Conservation (phyloP, 2,888 invertebrate species). For the Cryptus viduatorius region DNA sequence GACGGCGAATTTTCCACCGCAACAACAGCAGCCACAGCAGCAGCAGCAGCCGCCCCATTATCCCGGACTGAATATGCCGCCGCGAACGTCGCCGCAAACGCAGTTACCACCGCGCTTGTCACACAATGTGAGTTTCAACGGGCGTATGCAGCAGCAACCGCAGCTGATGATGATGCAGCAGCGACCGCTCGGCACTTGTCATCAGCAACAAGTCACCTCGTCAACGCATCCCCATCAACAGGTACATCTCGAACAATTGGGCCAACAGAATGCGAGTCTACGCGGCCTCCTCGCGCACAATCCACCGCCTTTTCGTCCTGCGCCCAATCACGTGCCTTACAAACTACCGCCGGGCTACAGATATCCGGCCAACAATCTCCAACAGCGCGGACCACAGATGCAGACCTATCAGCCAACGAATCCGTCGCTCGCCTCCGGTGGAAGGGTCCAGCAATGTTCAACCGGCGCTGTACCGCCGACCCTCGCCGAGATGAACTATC, state of each 20-base stretch:
- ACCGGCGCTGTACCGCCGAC: conserved; percentile 40
- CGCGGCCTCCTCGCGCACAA: conserved; percentile 80
- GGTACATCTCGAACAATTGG: conserved; percentile 79
- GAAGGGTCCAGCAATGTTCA: conserved; percentile 77
- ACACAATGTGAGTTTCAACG: conserved; percentile 81
- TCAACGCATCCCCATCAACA: conserved; percentile 88
- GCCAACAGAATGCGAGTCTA: conserved; percentile 81
- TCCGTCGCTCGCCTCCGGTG: conserved; percentile 75
- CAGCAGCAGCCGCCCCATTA: conserved; percentile 84
- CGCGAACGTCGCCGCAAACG: conserved; percentile 81
- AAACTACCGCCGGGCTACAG: conserved; percentile 79
- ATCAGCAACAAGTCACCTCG: conserved; percentile 86
- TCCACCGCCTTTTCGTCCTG: conserved; percentile 80
- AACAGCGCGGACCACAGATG: conserved; percentile 73
- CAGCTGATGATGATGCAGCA: conserved; percentile 80
- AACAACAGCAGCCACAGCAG: conserved; percentile 72
- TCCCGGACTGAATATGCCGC: conserved; percentile 79
- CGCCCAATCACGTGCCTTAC: conserved; percentile 79
- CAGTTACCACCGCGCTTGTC: conserved; percentile 76
- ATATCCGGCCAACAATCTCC: conserved; percentile 76
- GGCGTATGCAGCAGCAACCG: conserved; percentile 78
- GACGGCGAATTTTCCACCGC: conserved; percentile 79
- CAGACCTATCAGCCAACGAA: conserved; percentile 79
- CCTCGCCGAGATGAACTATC: conserved; percentile 73
- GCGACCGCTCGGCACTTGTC: conserved; percentile 78